Base-by-base conservation (phyloP, 2,888 invertebrate species). In the Sisyra nigra region DNA sequence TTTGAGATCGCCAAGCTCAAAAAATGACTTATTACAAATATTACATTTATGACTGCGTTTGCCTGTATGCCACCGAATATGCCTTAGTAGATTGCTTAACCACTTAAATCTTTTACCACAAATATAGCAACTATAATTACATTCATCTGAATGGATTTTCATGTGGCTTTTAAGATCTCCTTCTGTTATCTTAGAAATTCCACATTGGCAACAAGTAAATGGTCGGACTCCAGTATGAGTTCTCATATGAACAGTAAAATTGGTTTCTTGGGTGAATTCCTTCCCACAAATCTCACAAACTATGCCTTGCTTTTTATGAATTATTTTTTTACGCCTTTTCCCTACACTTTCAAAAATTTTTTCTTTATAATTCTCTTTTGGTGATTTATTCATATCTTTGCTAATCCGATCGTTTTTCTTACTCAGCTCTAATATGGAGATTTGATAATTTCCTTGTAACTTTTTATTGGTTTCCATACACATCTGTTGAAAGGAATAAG, bases 191-290 rank as follows among this genome's bases (percentile, higher is more conserved):
- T 54, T 57, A 3, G 50, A 48, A 49, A 58, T 58, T 3, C 57
- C 57, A 45, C 59, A 59, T 51, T 56, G 55, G 33, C 52, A 50
- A 47, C 59, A 59, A 40, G 57, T 50, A 44, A 53, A 57, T 2
- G 59, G 59, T 49, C 57, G 57, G 35, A 53, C 48, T n/a, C 57
- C 58, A 1, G 56, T 55, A 44, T 59, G 59, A 9, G 52, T 49
- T 17, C 57, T 46, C 18, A 51, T 48, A 43, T 59, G 59, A 48
- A 57, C 54, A 48, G 57, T 53, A 47, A 58, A 46, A 44, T 58
- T 56, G 41, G 55, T 54, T 43, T 56, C 57, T 45, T 59, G 59
- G 0, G 53, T 51, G 42, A 57, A 59, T 33, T 54, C 50, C 48
- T 57, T 58, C 14, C 51, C 49, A 40, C 59, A 59, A n/a, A 36